Conservation (phyloP, 2,113 vertebrate genomes). For the Passer montanus region DNA sequence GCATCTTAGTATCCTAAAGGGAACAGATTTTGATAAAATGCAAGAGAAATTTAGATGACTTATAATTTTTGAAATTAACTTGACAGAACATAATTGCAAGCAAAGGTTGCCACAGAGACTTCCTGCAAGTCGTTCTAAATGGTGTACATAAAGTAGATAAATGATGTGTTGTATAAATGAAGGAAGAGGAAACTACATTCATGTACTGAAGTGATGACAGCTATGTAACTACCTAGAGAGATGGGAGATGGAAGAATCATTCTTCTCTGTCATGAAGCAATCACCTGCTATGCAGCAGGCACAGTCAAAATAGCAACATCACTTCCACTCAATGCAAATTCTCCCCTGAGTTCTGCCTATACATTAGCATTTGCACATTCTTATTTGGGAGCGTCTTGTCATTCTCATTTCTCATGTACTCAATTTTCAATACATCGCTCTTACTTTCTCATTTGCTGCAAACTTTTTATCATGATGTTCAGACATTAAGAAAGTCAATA, state of each 20-base stretch:
- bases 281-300: background rate
- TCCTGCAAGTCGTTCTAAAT: background rate
- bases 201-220: constrained; percentile 25
- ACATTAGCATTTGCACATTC: background rate
- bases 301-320: constrained; percentile 10
- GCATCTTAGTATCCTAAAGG: background rate
- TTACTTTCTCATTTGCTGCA: background rate
- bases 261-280: constrained; percentile 41
- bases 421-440: background rate
- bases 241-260: constrained; percentile 18
- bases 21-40: background rate
- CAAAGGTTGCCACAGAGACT: background rate
- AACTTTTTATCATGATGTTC: background rate
- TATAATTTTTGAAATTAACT: constrained; percentile 29
- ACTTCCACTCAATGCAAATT: constrained; percentile 30
- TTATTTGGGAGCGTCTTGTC: background rate
- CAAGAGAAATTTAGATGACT: background rate
- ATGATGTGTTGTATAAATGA: constrained; percentile 23
- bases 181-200: constrained; percentile 1
- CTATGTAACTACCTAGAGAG: constrained; percentile 23
- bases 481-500: background rate
- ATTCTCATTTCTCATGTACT: constrained; percentile 2
- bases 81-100: constrained; percentile 3
- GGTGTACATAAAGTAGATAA: background rate
- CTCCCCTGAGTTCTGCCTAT: background rate